Evolutionary conservation across 2,797 vertebrate genomes (phyloP).

Genomic region (Clarias fuscus): DNA sequence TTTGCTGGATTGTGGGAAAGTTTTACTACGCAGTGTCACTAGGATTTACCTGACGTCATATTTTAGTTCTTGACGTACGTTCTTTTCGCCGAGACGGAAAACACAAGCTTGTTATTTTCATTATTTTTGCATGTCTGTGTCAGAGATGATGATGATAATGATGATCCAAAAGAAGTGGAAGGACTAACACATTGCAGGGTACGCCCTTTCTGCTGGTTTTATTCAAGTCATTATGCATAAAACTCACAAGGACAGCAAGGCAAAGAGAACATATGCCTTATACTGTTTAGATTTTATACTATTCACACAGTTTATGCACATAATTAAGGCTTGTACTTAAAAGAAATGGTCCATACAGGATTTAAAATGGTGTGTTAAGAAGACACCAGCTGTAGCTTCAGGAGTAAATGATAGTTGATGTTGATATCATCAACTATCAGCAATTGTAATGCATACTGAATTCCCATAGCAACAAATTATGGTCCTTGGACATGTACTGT

Average conservation of each 20-base stretch:
- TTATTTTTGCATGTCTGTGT: neutral
- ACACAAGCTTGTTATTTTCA: neutral
- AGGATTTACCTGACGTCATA: neutral
- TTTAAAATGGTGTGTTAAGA: neutral
- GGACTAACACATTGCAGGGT: neutral
- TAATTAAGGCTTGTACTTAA: neutral
- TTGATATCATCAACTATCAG: neutral
- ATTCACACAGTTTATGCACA: neutral
- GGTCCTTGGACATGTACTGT: neutral
- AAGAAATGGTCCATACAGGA: neutral
- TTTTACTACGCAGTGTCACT: neutral
- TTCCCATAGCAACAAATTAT: neutral
- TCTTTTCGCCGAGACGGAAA: neutral
- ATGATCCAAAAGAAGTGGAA: neutral
- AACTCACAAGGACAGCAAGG: neutral
- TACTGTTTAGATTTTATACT: too few species aligned
- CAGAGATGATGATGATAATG: neutral
- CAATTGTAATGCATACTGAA: neutral
- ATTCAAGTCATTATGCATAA: neutral
- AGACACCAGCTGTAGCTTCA: neutral
- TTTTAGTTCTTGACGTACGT: neutral
- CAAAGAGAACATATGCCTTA: neutral
- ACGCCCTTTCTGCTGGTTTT: constrained; percentile 3
- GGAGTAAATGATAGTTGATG: neutral
- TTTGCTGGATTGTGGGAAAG: neutral